A percentile compares a stretch with the other conserved stretches of the same genome.
Conservation (phyloP, 1,140 invertebrate genomes). For the Drosophila watanabei region DNA sequence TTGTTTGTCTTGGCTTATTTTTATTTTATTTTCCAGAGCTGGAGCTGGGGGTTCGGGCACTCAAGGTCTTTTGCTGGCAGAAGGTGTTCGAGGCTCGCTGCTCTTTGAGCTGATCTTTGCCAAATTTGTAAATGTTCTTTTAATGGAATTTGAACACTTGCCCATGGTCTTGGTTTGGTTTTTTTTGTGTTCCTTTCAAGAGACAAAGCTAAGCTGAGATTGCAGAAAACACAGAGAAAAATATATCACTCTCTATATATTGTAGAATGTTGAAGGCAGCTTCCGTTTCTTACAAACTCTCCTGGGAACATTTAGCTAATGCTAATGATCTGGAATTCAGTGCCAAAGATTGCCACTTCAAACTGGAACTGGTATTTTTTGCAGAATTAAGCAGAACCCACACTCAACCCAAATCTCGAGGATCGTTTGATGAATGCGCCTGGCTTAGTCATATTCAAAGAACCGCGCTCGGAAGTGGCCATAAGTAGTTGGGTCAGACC, state of each 20-base stretch:
- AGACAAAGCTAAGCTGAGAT: slow-evolving; percentile 42
- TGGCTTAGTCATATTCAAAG: slow-evolving; percentile 49
- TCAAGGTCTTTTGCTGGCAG: slow-evolving; percentile 71
- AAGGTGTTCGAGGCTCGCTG: slow-evolving; percentile 56
- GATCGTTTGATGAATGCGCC: slow-evolving; percentile 45
- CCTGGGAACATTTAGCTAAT: slow-evolving; percentile 5
- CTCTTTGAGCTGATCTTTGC: slow-evolving; percentile 64
- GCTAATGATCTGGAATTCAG: slow-evolving; percentile 10
- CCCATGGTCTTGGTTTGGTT: slow-evolving; percentile 32
- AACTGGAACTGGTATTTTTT: slow-evolving; percentile 2
- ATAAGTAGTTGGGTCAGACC: slow-evolving; percentile 49
- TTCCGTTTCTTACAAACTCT: background rate
- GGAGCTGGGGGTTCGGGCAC: slow-evolving; percentile 51
- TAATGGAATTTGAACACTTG: slow-evolving; percentile 84
- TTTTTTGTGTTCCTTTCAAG: slow-evolving; percentile 48
- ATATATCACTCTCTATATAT: background rate
- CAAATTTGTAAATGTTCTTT: slow-evolving; percentile 84
- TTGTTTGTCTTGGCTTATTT: slow-evolving; percentile 71
- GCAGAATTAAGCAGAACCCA: slow-evolving; percentile 30
- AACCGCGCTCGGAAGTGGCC: slow-evolving; percentile 41
- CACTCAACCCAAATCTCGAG: slow-evolving; percentile 15
- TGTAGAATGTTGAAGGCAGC: background rate
- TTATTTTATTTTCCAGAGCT: slow-evolving; percentile 20
- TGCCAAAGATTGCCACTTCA: slow-evolving; percentile 22
- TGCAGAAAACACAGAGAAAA: slow-evolving; percentile 22